A percentile compares a stretch with the other conserved stretches of the same genome.
phyloP scores from a whole-genome alignment of 2,888 invertebrate species.

The Drosophila infuscata region DNA sequence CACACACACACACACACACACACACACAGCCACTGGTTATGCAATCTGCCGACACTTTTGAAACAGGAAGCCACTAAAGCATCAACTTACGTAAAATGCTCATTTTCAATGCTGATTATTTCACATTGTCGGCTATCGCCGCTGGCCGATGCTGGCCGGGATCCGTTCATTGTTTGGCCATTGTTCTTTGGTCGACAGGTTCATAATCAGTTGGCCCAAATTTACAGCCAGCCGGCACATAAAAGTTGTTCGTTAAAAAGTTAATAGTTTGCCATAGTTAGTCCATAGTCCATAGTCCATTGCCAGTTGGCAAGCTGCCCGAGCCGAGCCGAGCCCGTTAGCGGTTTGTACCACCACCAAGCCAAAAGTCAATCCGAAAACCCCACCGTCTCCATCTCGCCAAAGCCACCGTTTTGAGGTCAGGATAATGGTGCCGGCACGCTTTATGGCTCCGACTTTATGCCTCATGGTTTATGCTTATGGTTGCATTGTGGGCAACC shows the following conservation, averaged over 20 bases:
- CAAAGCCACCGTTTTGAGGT: slow-evolving; percentile 29
- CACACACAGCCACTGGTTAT: background rate
- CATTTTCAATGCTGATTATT: slow-evolving; percentile 42
- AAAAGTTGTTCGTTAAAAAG: slow-evolving; percentile 72
- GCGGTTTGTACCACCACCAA: background rate
- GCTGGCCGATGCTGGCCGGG: slow-evolving; percentile 17
- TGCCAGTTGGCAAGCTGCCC: slow-evolving; percentile 40
- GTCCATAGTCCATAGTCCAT: slow-evolving; percentile 7
- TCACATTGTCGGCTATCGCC: slow-evolving; percentile 26
- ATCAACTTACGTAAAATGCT: slow-evolving; percentile 29
- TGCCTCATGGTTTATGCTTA: slow-evolving; percentile 25
- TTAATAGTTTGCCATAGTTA: slow-evolving; percentile 56
- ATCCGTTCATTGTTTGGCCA: slow-evolving; percentile 42
- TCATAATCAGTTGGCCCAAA: slow-evolving; percentile 48
- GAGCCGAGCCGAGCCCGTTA: slow-evolving; percentile 6
- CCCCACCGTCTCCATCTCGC: background rate
- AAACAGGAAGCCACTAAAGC: slow-evolving; percentile 26
- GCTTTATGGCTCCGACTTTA: slow-evolving; percentile 28
- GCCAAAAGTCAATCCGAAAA: background rate
- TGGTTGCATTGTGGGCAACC: slow-evolving; percentile 56
- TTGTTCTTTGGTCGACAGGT: slow-evolving; percentile 32
- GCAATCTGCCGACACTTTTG: slow-evolving; percentile 4
- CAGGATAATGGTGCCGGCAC: slow-evolving; percentile 22
- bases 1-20: background rate
- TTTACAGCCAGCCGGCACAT: slow-evolving; percentile 33